These are phyloP conservation scores for Xestia c-nigrum DNA, from an alignment of 2,888 invertebrate species.

Conservation along the genomic window DNA sequence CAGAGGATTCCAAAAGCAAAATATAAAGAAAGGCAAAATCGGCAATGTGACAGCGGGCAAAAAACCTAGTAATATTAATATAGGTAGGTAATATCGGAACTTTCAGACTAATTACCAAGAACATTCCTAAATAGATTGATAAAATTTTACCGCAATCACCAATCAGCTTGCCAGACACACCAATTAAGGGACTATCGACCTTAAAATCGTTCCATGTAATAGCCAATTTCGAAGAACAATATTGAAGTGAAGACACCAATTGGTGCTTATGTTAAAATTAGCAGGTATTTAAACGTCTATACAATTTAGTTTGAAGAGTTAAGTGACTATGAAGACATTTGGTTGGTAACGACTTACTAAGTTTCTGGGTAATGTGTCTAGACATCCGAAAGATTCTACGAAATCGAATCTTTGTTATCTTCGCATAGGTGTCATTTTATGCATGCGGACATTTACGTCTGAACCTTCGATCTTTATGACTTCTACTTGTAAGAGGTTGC, in stretches of 20 bases:
- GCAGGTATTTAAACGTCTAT: conserved; percentile 28
- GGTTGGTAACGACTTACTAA: conserved; percentile 36
- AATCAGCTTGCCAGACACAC: conserved; percentile 22
- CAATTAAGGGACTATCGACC: conserved; percentile 38
- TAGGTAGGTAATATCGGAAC: neutral
- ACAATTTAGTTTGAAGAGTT: conserved; percentile 30
- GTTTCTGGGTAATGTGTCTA: conserved; percentile 48
- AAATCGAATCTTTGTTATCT: conserved; percentile 24
- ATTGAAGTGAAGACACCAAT: conserved; percentile 26
- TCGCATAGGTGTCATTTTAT: neutral
- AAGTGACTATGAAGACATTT: conserved; percentile 40
- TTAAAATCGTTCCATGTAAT: conserved; percentile 33
- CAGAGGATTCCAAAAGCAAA: too few relatives aligned
- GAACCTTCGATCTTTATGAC: too few relatives aligned
- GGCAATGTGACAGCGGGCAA: too few relatives aligned
- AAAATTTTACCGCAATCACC: conserved; percentile 38
- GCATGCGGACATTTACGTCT: neutral
- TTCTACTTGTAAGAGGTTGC: neutral
- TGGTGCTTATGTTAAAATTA: conserved; percentile 43
- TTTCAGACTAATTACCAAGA: conserved; percentile 1
- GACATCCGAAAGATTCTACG: conserved; percentile 25
- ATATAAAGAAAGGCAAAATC: too few relatives aligned
- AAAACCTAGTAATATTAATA: neutral
- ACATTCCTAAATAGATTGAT: conserved; percentile 6
- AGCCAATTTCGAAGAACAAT: conserved; percentile 41